phyloP scores from a whole-genome alignment of 1,140 invertebrate genomes.

The Lethrus apterus region DNA sequence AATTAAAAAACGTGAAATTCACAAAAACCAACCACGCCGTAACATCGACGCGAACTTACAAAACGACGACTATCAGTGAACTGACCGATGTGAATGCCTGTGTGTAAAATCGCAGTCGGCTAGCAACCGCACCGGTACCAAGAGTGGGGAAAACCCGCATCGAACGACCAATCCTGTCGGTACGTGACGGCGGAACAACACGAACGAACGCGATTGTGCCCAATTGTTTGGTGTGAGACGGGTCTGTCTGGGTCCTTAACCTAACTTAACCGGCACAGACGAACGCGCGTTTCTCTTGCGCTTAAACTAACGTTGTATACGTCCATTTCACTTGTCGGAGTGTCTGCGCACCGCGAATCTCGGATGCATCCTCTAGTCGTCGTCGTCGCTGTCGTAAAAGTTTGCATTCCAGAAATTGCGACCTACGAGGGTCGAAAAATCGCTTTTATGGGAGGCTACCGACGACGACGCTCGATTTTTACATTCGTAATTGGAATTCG shows the following conservation, averaged over 20 bases:
- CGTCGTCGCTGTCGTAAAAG: too few relatives aligned
- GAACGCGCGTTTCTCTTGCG: not conserved
- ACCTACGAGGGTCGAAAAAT: too few relatives aligned
- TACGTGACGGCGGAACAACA: constrained; percentile 2
- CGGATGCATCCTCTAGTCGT: too few relatives aligned
- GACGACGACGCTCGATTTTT: too few relatives aligned
- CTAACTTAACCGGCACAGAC: constrained; percentile 39
- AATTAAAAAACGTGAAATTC: too few relatives aligned
- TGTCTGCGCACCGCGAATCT: too few relatives aligned
- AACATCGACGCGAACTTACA: not conserved
- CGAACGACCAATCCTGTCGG: constrained; percentile 8
- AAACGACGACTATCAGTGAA: constrained; percentile 13
- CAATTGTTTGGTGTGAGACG: constrained; percentile 29
- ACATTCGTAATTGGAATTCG: too few relatives aligned
- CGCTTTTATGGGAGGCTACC: too few relatives aligned
- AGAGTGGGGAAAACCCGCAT: constrained; percentile 12
- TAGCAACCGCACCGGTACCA: constrained; percentile 11
- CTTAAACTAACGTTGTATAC: too few relatives aligned
- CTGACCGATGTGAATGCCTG: constrained; percentile 6
- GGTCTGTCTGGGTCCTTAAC: constrained; percentile 41
- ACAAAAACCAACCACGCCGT: constrained; percentile 1
- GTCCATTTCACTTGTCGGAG: too few relatives aligned
- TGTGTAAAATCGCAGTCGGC: not conserved
- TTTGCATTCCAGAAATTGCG: too few relatives aligned
- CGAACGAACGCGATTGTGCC: constrained; percentile 12